Evolutionary conservation across 2,113 vertebrate species (phyloP).

Genomic region (Redunca redunca): DNA sequence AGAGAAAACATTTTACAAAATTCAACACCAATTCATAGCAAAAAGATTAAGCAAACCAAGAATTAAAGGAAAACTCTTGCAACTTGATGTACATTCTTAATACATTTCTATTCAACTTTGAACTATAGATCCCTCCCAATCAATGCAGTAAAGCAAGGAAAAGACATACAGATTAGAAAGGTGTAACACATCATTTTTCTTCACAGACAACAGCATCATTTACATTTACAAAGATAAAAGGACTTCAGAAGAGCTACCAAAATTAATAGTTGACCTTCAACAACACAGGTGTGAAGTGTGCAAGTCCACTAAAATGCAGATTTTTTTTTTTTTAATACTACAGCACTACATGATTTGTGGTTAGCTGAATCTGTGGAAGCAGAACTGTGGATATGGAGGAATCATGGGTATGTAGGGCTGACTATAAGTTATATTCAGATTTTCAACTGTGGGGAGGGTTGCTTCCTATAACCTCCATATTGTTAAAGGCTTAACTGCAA

Average conservation of each 20-base stretch:
- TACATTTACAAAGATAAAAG: slow-evolving; percentile 5
- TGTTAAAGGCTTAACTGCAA: neutral
- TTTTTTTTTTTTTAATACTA: neutral
- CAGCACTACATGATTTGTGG: neutral
- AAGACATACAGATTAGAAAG: neutral
- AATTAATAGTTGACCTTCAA: neutral
- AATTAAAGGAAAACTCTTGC: slow-evolving; percentile 6
- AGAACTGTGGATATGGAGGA: neutral
- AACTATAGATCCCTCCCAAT: neutral
- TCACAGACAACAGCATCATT: neutral
- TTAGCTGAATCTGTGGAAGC: neutral
- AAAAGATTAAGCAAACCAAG: neutral
- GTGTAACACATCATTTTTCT: neutral
- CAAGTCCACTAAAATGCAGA: neutral
- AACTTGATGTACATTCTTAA: neutral
- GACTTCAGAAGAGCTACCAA: neutral
- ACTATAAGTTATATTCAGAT: neutral
- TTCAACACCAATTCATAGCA: neutral
- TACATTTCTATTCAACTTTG: neutral
- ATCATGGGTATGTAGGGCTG: neutral
- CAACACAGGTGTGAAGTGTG: neutral
- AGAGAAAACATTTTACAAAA: slow-evolving; percentile 5
- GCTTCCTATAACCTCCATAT: neutral
- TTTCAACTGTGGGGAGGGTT: neutral
- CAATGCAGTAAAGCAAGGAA: neutral